Percentiles rank a stretch among this genome's conserved stretches.
Evolutionary conservation across 2,797 vertebrate genomes (phyloP).

Genomic region (Enteromius viviparus): DNA sequence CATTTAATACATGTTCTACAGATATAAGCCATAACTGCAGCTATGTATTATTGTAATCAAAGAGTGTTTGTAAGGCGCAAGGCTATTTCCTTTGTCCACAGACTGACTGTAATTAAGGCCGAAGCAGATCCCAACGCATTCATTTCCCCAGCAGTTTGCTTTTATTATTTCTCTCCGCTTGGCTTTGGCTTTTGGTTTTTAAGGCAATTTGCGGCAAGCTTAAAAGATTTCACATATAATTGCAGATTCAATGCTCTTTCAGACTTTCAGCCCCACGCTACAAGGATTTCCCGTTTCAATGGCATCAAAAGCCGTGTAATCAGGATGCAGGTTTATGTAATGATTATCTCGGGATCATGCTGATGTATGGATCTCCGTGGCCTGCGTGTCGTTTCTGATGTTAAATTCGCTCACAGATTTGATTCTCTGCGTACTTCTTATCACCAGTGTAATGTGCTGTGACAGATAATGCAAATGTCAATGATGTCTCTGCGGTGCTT

Average conservation of each 20-base stretch:
- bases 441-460: conserved; percentile 40
- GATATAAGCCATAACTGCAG: conserved; percentile 41
- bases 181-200: conserved; percentile 1
- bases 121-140: conserved; percentile 22
- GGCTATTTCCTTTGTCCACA: conserved; percentile 23
- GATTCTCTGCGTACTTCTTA: conserved; percentile 23
- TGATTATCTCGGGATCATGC: conserved; percentile 17
- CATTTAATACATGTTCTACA: conserved; percentile 34
- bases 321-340: conserved; percentile 2
- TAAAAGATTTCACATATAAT: conserved; percentile 5
- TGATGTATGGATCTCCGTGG: neutral
- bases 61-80: conserved; percentile 25
- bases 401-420: neutral
- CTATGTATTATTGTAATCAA: conserved; percentile 27
- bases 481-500: conserved; percentile 25
- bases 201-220: neutral
- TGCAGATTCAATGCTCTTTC: neutral
- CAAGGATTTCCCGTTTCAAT: neutral
- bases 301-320: neutral
- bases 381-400: neutral
- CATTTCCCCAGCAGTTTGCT: conserved; percentile 15
- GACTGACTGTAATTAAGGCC: conserved; percentile 29
- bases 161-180: neutral
- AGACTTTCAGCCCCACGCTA: neutral
- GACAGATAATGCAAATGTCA: conserved; percentile 45